Base-by-base conservation (phyloP, 2,797 vertebrate genomes). In the Hippoglossus hippoglossus region DNA sequence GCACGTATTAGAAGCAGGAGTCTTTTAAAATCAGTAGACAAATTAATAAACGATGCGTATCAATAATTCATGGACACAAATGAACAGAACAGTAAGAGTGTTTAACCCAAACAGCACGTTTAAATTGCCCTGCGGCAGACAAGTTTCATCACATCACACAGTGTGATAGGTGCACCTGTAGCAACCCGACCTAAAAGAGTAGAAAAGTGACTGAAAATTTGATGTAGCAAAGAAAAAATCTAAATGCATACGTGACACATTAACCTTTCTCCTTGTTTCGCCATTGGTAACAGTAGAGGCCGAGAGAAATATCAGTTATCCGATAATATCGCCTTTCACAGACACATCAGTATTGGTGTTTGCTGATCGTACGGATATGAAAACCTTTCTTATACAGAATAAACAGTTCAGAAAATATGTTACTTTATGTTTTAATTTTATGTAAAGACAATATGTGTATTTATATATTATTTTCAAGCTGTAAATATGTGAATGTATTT, bases 51-150 rank as follows among this genome's bases (percentile, higher is more conserved):
- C 2, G n/a, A 24, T 53, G 31, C 36, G 15, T 31, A 72, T 79
- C 13, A 73, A 68, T 73, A 67, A 66, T 84, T 79, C 63, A 79
- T 68, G 21, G 46, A 60, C 22, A 60, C 50, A 73, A 28, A 71
- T 56, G 22, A 66, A 54, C 31, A 64, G 41, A 64, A 28, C 28
- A 49, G 66, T 34, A 50, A 16, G 46, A 64, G 26, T 31, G 21
- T 4, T 67, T 21, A 62, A 51, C n/a, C 53, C 18, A 21, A 64
- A 34, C 18, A 63, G 22, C n/a, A 24, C 18, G 11, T 58, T 83
- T 68, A 31, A 19, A 57, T 24, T 63, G 31, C 26, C 55, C 71
- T 77, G 50, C 54, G 69, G 19, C 2, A 22, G 34, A 64, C 34
- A 56, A 28, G 44, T 60, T 59, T 13, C 11, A 13, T 15, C 4